Base-by-base conservation (phyloP, 2,888 invertebrate genomes). In the Cataglyphis albicans region DNA sequence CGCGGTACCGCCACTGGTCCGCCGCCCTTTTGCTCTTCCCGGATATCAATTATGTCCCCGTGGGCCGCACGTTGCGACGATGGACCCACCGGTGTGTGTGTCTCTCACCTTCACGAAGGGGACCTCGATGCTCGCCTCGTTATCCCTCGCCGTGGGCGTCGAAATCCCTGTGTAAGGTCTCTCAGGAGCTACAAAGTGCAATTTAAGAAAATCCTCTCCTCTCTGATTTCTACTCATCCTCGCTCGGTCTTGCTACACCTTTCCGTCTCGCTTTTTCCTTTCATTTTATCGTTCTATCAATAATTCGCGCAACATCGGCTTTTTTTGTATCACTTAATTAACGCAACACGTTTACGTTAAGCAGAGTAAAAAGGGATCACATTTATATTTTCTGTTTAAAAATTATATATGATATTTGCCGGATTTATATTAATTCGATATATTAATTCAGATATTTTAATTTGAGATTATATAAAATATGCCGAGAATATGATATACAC, bases 141-240 rank as follows among this genome's bases (percentile, higher is more conserved):
- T 92, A 92, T 92, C 92, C 92, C 89, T 91, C 89, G 89, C 92
- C 90, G 90, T 91, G 92, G 92, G 92, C 92, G 90, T 92, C 89
- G 90, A 91, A 90, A 90, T 91, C 90, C 86, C 86, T 86, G 85
- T 89, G 88, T 89, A 90, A 90, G 89, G 89, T 89, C 90, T 89
- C 90, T 90, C 91, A 89, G 92, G 89, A 92, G 91, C 92, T 92
- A 90, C 91, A 92, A 91, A 92, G 90, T 90, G 91, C 91, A 91
- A 92, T 91, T 92, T 91, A 91, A 91, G 90, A 90, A 91, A 91
- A 91, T 89, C 89, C 90, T 85, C 90, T 83, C 63, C 82, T 87
- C 85, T 84, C 85, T 61, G 76, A 68, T 57, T 83, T 59, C 63
- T 59, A 63, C 52, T 6, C 48, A 48, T n/a, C 52, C n/a, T 52